Percentiles rank a stretch among this genome's conserved stretches.
These are phyloP conservation scores for Watersipora subatra DNA, from an alignment of 1,140 invertebrate genomes.

Conservation along the genomic window DNA sequence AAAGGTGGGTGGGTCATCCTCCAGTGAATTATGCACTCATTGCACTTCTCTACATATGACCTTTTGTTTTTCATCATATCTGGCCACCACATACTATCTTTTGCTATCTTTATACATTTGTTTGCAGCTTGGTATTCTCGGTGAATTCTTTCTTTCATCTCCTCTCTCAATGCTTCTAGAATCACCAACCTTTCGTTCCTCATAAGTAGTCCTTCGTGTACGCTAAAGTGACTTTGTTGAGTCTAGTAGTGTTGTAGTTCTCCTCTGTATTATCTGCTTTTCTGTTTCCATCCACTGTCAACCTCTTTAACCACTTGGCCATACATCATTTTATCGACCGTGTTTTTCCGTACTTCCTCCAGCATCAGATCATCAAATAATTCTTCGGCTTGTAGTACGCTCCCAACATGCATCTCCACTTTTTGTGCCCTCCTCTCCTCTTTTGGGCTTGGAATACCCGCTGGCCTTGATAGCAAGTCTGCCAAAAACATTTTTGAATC, in stretches of 20 bases:
- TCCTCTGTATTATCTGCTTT: background rate
- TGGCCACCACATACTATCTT: conserved; percentile 14
- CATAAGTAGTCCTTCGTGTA: conserved; percentile 6
- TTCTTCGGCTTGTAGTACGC: too few relatives aligned
- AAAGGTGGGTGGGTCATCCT: too few relatives aligned
- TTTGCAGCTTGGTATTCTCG: conserved; percentile 11
- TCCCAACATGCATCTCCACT: too few relatives aligned
- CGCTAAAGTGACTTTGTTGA: background rate
- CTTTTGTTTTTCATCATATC: conserved; percentile 7
- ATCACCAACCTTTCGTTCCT: conserved; percentile 4
- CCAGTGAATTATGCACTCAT: conserved; percentile 4
- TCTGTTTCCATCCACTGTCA: conserved; percentile 6
- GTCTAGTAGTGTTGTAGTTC: conserved; percentile 5
- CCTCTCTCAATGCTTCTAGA: background rate
- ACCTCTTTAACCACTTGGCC: background rate
- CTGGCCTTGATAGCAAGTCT: background rate
- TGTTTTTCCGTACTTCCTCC: conserved; percentile 6
- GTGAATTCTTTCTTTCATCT: conserved; percentile 9
- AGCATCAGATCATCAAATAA: conserved; percentile 1
- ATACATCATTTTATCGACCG: conserved; percentile 7
- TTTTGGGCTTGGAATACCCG: too few relatives aligned
- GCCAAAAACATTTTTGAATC: background rate
- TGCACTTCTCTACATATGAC: conserved; percentile 1
- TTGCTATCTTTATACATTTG: conserved; percentile 11
- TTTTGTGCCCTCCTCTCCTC: too few relatives aligned